Base-by-base conservation (phyloP, 2,113 vertebrate genomes). In the Jaculus jaculus region DNA sequence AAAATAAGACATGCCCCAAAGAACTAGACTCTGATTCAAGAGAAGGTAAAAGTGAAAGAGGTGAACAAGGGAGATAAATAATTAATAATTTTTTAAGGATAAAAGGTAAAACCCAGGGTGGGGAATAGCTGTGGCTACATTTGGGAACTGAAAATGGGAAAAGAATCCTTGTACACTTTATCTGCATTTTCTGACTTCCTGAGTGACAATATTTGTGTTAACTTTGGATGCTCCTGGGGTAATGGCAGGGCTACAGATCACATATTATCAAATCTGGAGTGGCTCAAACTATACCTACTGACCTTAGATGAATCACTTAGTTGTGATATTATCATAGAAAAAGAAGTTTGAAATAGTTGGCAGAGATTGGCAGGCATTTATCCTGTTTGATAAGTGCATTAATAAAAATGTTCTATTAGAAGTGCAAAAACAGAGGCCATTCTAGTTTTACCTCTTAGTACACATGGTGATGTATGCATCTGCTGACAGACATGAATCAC, bases 1-100 rank as follows among this genome's bases (percentile, higher is more conserved):
- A 96, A 97, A 97, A 95, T 93, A 89, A 87, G 72, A 71, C 17
- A 34, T 87, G n/a, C 32, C 63, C 42, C 73, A 11, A 87, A 42
- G 74, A 93, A 68, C 32, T 69, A 23, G 65, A 71, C 28, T 79
- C 17, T 89, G 9, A 82, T 60, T 74, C 39, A 73, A 84, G 58
- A 73, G 42, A 82, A 61, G 26, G 58, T 66, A 73, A 68, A 80
- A 54, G n/a, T 73, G 26, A 34, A 84, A 90, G 69, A 88, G n/a
- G 10, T 73, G 73, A 63, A 4, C 51, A 26, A 71, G 20, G 85
- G 63, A 78, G 75, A 30, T 61, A 42, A 92, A 34, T 68, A n/a
- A 93, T 79, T 85, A 37, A 30, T 30, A 37, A 61, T 74, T 58
- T 78, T 77, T 93, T 66, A 21, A 89, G 79, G 77, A n/a, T 80